Evolutionary conservation across 2,888 invertebrate species (phyloP), one percentile per base, ranked within the genome.

Genomic region (Phalera bucephala): DNA sequence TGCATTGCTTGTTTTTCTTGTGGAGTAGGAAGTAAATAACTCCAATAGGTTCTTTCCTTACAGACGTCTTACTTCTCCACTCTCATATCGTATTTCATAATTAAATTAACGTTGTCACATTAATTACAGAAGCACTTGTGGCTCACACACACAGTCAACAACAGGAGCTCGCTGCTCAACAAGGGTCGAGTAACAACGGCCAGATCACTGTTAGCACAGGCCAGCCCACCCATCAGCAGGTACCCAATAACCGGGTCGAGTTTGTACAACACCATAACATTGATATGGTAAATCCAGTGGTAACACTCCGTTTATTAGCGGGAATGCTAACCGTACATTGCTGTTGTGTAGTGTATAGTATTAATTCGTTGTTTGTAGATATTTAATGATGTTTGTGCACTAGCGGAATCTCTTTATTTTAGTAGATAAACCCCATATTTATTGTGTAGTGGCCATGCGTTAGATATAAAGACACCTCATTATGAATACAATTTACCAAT

Each of bases 251-350:
- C 52, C 87, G 89, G 83, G 85, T 90, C 76, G 89, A 88, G 68
- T 88, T 89, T 87, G 81, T 90, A 73, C 86, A 87, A 80, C 89
- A 90, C 82, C 90, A 90, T 88, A 88, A 80, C 82, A 84, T 87
- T 80, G 88, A 89, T 84, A 87, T 89, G 89, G 89, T 89, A 89
- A 88, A 84, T 86, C 71, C 80, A 37, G 74, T 80, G 81, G 77
- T 82, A 80, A 85, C 75, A 77, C 65, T 70, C 67, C 54, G 51
- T 67, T 72, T 86, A 76, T 56, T 83, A 76, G 80, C 79, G 50
- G 76, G 87, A 85, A 85, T 87, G 86, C 64, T 64, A 54, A 62
- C 47, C 34, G 30, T 66, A 61, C 59, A 47, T 64, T 52, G 76
- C 77, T 82, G 68, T 62, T 62, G 52, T 64, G 62, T 80, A 81